Percentiles rank a stretch among this genome's conserved stretches.
phyloP scores from a whole-genome alignment of 2,888 invertebrate genomes.

The Terebella lapidaria region DNA sequence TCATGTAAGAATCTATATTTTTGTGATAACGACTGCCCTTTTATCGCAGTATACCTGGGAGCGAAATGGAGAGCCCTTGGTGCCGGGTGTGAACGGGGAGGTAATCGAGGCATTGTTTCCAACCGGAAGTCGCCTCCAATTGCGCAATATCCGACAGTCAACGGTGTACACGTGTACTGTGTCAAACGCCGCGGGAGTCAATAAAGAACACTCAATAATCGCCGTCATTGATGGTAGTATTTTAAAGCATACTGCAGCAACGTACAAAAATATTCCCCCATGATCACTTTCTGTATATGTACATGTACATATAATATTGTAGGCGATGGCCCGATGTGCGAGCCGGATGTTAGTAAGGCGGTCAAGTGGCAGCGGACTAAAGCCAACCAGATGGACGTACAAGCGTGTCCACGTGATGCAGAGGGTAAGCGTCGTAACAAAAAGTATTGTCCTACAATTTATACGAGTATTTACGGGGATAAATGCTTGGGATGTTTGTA shows the following conservation, averaged over 20 bases:
- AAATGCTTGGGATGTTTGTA: no score
- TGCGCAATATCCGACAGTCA: neutral
- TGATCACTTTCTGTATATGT: neutral
- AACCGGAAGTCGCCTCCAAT: neutral
- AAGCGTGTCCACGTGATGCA: neutral
- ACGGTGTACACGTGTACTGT: neutral
- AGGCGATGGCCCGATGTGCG: neutral
- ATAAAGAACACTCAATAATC: neutral
- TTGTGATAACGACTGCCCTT: no score
- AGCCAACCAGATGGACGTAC: neutral
- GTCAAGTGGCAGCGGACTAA: neutral
- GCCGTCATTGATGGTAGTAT: no score
- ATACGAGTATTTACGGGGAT: no score
- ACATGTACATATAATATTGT: neutral
- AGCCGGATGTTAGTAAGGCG: neutral
- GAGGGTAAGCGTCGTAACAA: neutral
- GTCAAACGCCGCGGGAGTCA: neutral
- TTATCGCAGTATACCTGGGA: slow-evolving; percentile 33
- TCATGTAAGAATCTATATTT: no score
- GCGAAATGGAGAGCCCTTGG: slow-evolving; percentile 19
- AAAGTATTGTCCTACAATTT: no score
- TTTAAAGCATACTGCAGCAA: no score
- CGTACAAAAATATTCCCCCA: neutral
- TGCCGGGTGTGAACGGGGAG: slow-evolving; percentile 18
- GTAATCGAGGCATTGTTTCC: slow-evolving; percentile 33